Conservation (phyloP, 2,113 vertebrate genomes). For the Oriolus oriolus region DNA sequence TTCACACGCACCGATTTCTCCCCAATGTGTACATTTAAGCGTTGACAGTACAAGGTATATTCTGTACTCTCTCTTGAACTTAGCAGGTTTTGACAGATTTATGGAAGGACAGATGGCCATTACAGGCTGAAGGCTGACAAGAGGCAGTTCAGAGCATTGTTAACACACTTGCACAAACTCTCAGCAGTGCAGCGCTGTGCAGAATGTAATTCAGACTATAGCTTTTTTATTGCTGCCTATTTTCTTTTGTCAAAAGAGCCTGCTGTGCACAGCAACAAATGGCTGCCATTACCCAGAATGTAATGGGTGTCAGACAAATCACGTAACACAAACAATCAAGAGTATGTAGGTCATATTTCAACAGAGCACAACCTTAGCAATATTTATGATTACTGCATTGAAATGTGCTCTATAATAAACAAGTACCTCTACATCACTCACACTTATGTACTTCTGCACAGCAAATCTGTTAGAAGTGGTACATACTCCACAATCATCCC, state of each 20-base stretch:
- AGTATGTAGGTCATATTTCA: slow-evolving; percentile 85
- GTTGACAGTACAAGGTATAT: slow-evolving; percentile 76
- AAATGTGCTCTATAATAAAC: slow-evolving; percentile 88
- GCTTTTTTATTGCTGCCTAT: slow-evolving; percentile 85
- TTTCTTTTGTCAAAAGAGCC: slow-evolving; percentile 86
- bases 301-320: slow-evolving; percentile 89
- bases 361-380: slow-evolving; percentile 80
- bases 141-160: slow-evolving; percentile 94
- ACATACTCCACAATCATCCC: slow-evolving; percentile 60
- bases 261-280: slow-evolving; percentile 89
- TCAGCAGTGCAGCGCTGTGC: slow-evolving; percentile 76
- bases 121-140: slow-evolving; percentile 93
- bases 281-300: slow-evolving; percentile 89
- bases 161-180: slow-evolving; percentile 97
- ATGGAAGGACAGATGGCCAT: slow-evolving; percentile 94
- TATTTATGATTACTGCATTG: slow-evolving; percentile 86
- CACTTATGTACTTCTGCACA: slow-evolving; percentile 74
- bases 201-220: slow-evolving; percentile 86
- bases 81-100: slow-evolving; percentile 87
- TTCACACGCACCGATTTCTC: slow-evolving; percentile 41
- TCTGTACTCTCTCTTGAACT: slow-evolving; percentile 77
- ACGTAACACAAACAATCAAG: slow-evolving; percentile 83
- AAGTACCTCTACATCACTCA: slow-evolving; percentile 83
- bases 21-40: slow-evolving; percentile 59
- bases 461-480: slow-evolving; percentile 69